Evolutionary conservation across 2,888 invertebrate species (phyloP).

Genomic region (Iphiclides podalirius): DNA sequence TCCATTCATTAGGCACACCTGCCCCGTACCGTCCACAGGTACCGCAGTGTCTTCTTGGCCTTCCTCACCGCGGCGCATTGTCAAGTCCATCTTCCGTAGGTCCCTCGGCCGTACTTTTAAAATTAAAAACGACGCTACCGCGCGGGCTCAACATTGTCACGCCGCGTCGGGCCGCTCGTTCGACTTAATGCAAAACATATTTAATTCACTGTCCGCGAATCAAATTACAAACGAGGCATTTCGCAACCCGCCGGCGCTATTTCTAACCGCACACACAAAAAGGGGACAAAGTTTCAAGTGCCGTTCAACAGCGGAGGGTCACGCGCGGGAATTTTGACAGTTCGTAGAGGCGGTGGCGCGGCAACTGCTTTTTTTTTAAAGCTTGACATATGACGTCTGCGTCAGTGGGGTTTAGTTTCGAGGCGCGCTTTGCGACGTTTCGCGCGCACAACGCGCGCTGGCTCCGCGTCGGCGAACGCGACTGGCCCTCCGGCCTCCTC

Average conservation of each 20-base stretch:
- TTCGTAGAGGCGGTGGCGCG: not conserved
- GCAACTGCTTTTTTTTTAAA: not conserved
- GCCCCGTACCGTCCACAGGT: slow-evolving; percentile 47
- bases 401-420: not conserved
- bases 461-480: slow-evolving; percentile 62
- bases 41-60: slow-evolving; percentile 50
- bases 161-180: slow-evolving; percentile 10
- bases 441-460: slow-evolving; percentile 56
- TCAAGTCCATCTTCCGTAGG: slow-evolving; percentile 69
- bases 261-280: not conserved
- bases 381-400: not conserved
- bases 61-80: slow-evolving; percentile 66
- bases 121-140: slow-evolving; percentile 27
- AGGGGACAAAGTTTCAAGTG: not conserved
- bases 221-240: too few relatives aligned
- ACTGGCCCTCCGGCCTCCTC: slow-evolving; percentile 70
- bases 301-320: not conserved
- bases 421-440: not conserved
- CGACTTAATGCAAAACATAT: slow-evolving; percentile 5
- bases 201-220: slow-evolving; percentile 5
- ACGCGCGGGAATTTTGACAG: slow-evolving; percentile 3
- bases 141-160: slow-evolving; percentile 30
- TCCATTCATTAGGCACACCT: slow-evolving; percentile 58
- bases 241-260: too few relatives aligned
- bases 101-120: slow-evolving; percentile 28